These are phyloP conservation scores for Theonella swinhoei DNA, from an alignment of 37 sponge, comb jelly and placozoan species.

Conservation along the genomic window DNA sequence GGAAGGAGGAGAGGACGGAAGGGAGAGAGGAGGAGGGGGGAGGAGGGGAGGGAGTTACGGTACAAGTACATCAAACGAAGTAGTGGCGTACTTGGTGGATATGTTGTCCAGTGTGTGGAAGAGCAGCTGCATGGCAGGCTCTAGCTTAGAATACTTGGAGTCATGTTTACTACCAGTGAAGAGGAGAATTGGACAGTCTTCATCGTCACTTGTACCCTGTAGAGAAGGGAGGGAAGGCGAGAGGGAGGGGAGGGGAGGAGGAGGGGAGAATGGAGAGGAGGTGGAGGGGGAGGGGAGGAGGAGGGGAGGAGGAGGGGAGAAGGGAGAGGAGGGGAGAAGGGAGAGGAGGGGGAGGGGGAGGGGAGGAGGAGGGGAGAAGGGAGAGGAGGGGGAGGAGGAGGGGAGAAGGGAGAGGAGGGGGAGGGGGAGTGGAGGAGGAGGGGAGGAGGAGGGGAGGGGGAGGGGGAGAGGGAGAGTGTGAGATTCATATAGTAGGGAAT, in stretches of 20 bases:
- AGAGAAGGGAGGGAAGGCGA: background rate
- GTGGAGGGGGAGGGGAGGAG: background rate
- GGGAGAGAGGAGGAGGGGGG: background rate
- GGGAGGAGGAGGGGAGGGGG: background rate
- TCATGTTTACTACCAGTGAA: conserved; percentile 41
- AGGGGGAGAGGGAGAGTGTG: background rate
- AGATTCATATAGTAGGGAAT: background rate
- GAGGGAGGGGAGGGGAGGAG: too few relatives aligned
- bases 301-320: background rate
- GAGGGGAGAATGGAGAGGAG: background rate
- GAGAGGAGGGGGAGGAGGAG: too few relatives aligned
- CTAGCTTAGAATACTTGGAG: conserved; percentile 8
- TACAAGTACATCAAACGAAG: background rate
- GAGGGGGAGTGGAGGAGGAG: too few relatives aligned
- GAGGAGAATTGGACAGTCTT: conserved; percentile 53
- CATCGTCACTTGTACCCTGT: conserved; percentile 42
- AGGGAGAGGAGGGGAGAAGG: too few relatives aligned
- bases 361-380: too few relatives aligned
- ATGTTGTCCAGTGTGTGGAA: conserved; percentile 42
- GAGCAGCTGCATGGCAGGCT: conserved; percentile 50
- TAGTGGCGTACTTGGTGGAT: conserved; percentile 11
- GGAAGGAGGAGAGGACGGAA: background rate
- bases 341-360: too few relatives aligned
- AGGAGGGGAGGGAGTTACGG: background rate
- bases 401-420: too few relatives aligned